These are phyloP conservation scores for Onychostruthus taczanowskii DNA, from an alignment of 2,113 vertebrate genomes.

Conservation along the genomic window DNA sequence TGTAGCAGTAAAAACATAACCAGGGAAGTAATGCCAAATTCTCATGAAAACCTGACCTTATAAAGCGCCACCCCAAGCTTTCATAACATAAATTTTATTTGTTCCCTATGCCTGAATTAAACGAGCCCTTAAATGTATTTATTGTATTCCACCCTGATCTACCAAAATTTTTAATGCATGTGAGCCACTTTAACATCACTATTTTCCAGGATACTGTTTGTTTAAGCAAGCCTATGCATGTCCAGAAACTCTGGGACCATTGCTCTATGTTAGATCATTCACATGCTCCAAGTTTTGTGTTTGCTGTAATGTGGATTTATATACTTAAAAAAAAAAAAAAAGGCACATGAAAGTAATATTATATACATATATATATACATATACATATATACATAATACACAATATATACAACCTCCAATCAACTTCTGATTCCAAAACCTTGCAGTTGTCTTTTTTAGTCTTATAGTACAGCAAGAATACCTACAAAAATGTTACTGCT, in stretches of 20 bases:
- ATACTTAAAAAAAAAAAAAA: not conserved
- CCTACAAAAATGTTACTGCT: not conserved
- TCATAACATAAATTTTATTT: not conserved
- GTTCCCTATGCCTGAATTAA: not conserved
- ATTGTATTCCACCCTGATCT: not conserved
- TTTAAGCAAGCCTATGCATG: not conserved
- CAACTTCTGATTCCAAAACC: not conserved
- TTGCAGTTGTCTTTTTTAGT: not conserved
- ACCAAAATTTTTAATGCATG: not conserved
- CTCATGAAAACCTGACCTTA: not conserved
- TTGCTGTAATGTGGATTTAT: not conserved
- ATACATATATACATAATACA: not conserved
- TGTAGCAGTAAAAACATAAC: not conserved
- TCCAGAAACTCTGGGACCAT: not conserved
- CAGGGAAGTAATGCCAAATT: not conserved
- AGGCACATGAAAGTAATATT: not conserved
- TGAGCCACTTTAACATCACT: not conserved
- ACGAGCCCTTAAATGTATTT: not conserved
- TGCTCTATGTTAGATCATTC: not conserved
- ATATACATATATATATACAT: not conserved
- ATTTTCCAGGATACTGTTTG: not conserved
- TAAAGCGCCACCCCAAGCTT: not conserved
- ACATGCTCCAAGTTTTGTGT: not conserved
- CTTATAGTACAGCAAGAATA: not conserved
- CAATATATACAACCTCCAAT: not conserved